phyloP scores from a whole-genome alignment of 2,888 invertebrate species.

The Ephialtes manifestator region DNA sequence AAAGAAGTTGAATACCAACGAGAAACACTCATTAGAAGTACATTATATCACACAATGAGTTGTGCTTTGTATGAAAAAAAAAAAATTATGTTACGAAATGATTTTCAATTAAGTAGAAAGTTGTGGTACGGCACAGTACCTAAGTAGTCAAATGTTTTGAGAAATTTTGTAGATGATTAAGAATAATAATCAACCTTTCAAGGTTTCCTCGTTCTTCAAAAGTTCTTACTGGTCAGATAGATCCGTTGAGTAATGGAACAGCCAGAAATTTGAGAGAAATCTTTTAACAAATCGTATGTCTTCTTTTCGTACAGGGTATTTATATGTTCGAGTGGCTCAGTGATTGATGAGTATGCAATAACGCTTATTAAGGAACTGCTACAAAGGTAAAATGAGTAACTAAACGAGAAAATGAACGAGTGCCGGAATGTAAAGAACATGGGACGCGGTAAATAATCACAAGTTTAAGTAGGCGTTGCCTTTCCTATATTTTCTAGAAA shows the following conservation, averaged over 20 bases:
- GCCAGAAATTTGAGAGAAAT: slow-evolving; percentile 68
- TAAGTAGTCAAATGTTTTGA: neutral
- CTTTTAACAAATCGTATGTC: slow-evolving; percentile 60
- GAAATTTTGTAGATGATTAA: slow-evolving; percentile 6
- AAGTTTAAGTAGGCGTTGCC: slow-evolving; percentile 66
- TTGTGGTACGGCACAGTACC: neutral
- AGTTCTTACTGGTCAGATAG: slow-evolving; percentile 55
- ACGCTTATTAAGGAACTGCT: slow-evolving; percentile 33
- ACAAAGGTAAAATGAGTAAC: neutral
- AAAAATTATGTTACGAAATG: slow-evolving; percentile 2
- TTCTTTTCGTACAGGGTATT: slow-evolving; percentile 50
- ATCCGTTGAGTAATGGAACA: slow-evolving; percentile 73
- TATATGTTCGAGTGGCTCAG: slow-evolving; percentile 53
- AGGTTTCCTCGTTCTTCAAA: slow-evolving; percentile 35
- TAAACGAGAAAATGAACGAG: slow-evolving; percentile 47
- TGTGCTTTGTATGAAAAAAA: slow-evolving; percentile 17
- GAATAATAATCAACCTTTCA: slow-evolving; percentile 23
- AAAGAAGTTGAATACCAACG: slow-evolving; percentile 34
- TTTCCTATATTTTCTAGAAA: slow-evolving; percentile 24
- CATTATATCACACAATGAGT: slow-evolving; percentile 24
- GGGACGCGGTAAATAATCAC: slow-evolving; percentile 60
- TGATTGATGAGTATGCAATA: slow-evolving; percentile 60
- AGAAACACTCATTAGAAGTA: slow-evolving; percentile 37
- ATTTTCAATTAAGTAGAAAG: neutral
- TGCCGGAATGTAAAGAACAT: slow-evolving; percentile 67